Evolutionary conservation across 2,113 vertebrate species (phyloP), one percentile per base, ranked within the genome.

Genomic region (Lota lota): DNA sequence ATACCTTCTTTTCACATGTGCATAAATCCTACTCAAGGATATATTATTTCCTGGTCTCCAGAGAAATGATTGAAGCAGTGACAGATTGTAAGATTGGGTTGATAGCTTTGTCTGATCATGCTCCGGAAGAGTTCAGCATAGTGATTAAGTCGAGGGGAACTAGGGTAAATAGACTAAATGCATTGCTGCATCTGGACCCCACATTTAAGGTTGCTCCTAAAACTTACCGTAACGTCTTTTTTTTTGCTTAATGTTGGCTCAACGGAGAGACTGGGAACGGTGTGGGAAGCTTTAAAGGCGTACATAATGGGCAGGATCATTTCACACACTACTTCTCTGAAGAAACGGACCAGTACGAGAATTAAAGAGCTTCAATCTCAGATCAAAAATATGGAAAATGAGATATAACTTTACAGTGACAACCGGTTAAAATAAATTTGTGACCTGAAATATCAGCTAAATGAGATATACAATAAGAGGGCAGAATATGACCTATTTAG

Each of bases 61-160:
- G 62, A 36, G 36, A 63, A 36, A n/a, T 36, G 28, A 63, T 36
- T 63, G 62, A 64, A 8, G 20, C 47, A 20, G 63, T 50, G 16
- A 40, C 36, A 11, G 63, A 50, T 50, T 53, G 63, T 51, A 65
- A 22, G 40, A 65, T 65, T 65, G 40, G 63, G 50, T 36, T 18
- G 10, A 65, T 65, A 65, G 40, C 63, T 65, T 22, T 51, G 36
- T 51, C 63, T 22, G 63, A 47, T 47, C 63, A 64, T 64, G 63
- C 63, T 20, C 28, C 63, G 20, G 28, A 47, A 64, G 63, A 64
- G n/a, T n/a, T n/a, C n/a, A n/a, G n/a, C n/a, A n/a, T n/a, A n/a
- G n/a, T n/a, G n/a, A n/a, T n/a, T n/a, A n/a, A n/a, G n/a, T n/a
- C n/a, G n/a, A n/a, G n/a, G n/a, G n/a, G n/a, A n/a, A n/a, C n/a